Evolutionary conservation across 2,113 vertebrate genomes (phyloP).

Genomic region (Pelusios castaneus): DNA sequence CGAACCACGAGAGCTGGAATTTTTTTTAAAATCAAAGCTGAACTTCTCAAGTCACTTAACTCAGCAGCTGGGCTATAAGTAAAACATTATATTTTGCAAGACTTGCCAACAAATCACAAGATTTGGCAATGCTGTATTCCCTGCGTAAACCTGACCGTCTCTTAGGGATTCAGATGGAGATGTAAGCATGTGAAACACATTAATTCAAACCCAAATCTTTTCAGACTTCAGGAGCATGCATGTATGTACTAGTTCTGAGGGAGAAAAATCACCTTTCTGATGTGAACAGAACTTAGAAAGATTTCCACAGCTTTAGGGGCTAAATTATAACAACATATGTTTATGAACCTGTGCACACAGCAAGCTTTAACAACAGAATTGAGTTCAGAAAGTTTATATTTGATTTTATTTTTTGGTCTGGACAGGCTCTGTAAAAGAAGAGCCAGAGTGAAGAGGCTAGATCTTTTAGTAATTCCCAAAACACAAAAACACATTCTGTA

Average conservation of each 20-base stretch:
- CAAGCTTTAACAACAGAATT: background rate
- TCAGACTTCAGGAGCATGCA: background rate
- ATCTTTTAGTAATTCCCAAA: background rate
- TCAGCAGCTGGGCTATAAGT: background rate
- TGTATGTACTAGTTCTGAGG: background rate
- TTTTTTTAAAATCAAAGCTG: background rate
- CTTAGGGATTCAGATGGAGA: background rate
- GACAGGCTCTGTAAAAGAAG: background rate
- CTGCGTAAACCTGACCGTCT: background rate
- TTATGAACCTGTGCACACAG: background rate
- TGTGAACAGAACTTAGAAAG: constrained; percentile 1
- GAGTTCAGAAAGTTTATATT: background rate
- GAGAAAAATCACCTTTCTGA: background rate
- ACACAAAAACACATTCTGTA: background rate
- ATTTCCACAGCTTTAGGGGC: background rate
- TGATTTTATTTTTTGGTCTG: background rate
- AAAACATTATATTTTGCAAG: background rate
- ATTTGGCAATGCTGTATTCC: background rate
- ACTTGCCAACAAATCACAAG: background rate
- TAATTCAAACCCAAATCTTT: background rate
- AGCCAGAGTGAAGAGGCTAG: background rate
- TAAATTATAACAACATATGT: background rate
- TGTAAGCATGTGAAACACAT: constrained; percentile 20
- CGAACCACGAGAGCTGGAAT: background rate
- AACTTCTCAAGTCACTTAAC: background rate